Evolutionary conservation across 2,113 vertebrate genomes (phyloP).

Genomic region (Chionomys nivalis): DNA sequence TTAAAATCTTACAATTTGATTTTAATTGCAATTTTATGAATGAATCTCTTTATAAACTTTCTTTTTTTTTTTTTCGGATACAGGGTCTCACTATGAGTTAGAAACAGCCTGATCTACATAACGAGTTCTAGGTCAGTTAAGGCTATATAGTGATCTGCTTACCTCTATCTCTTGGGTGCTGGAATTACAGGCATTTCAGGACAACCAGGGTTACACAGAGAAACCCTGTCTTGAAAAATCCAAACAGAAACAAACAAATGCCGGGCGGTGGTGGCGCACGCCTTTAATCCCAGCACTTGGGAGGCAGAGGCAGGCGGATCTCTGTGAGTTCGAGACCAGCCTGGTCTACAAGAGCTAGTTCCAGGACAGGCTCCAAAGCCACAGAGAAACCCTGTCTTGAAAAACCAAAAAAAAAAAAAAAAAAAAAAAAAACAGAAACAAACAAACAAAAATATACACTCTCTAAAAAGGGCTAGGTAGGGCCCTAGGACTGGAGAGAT

Average conservation of each 20-base stretch:
- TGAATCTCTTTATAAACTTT: not conserved
- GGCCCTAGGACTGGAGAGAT: not conserved
- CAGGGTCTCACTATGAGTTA: too few relatives aligned
- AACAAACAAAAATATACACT: not conserved
- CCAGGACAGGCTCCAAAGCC: too few relatives aligned
- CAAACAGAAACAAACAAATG: too few relatives aligned
- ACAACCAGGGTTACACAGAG: not conserved
- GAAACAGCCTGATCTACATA: too few relatives aligned
- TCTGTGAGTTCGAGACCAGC: too few relatives aligned
- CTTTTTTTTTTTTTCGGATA: not conserved
- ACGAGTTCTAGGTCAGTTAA: too few relatives aligned
- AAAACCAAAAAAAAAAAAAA: not conserved
- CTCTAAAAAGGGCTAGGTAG: not conserved
- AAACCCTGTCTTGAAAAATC: not conserved
- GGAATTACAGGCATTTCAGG: not conserved
- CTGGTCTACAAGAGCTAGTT: too few relatives aligned
- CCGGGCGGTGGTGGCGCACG: too few relatives aligned
- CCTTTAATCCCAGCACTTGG: too few relatives aligned
- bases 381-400: not conserved
- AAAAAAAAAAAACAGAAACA: too few relatives aligned
- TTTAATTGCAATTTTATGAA: not conserved
- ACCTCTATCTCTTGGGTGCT: not conserved
- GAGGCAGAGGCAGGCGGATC: too few relatives aligned
- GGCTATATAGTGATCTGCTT: not conserved
- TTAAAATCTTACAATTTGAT: conserved; percentile 5